Evolutionary conservation across 2,888 invertebrate species (phyloP), one percentile per base, ranked within the genome.

Genomic region (Meganola albula): DNA sequence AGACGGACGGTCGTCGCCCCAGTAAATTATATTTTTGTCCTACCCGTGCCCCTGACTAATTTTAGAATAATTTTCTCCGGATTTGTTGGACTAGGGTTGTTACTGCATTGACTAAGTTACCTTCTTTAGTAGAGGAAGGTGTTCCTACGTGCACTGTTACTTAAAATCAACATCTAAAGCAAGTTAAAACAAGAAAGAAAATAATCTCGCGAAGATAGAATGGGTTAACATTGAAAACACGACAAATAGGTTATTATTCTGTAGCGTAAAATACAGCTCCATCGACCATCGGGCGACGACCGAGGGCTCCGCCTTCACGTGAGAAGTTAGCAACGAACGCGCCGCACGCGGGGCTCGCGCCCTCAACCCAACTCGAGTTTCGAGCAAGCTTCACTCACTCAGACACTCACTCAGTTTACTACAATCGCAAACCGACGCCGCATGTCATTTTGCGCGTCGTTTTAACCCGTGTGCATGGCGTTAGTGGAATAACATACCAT

Each of bases 321-420:
- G 62, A 56, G 82, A 83, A 83, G 74, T 67, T 63, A 61, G 75
- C 69, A 23, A 44, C 74, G 58, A 58, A 45, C 47, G 46, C 12
- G 45, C 49, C 51, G 48, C 51, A 53, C 46, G 57, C 63, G 69
- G 64, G 66, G 69, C 70, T 66, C 66, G 74, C 68, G 65, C 69
- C 70, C 63, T 64, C 63, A 64, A 56, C 64, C 64, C 53, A 48
- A 78, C 80, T 61, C 50, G 50, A 71, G 73, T 71, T 49, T 64
- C 78, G 76, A 79, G 77, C 78, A 77, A 79, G 77, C 79, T 73
- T 48, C n/a, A n/a, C n/a, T n/a, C n/a, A n/a, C n/a, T n/a, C n/a
- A n/a, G n/a, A n/a, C n/a, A n/a, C n/a, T n/a, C 67, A 51, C 61
- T 76, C 79, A 84, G 85, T 84, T 78, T 83, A 84, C 78, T 69